Base-by-base conservation (phyloP, 2,797 vertebrate genomes). In the Rhynchonycteris naso region DNA sequence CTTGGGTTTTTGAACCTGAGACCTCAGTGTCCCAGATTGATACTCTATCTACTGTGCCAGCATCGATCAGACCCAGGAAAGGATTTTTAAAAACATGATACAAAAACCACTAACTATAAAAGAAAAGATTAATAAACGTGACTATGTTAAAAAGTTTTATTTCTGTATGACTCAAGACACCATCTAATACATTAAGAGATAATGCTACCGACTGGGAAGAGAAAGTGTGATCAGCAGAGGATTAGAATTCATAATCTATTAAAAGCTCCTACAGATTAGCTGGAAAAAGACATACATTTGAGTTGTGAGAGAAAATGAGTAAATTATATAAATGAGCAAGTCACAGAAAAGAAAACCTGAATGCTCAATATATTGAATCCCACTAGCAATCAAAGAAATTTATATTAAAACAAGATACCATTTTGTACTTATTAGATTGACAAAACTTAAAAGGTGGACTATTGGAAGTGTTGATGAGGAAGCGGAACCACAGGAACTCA, bases 391-490 rank as follows among this genome's bases (percentile, higher is more conserved):
- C 61, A 50, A 58, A 63, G 69, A 93, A 54, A 52, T 69, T 35
- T 59, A 59, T 68, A 19, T 87, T 82, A 88, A 89, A 92, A 66
- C 30, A 50, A 95, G 59, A 76, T 90, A 47, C 33, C 19, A 50
- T 85, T 82, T 87, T 69, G 38, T 89, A 30, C 63, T 71, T 50
- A 38, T 75, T 30, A 81, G 59, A 61, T 30, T 4, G 88, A 63
- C 79, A 89, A n/a, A 87, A 85, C 65, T 52, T 50, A 19, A 50
- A 85, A 86, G 38, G 14, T 78, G 72, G 47, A 52, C 47, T 63
- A 11, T 72, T 30, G 33, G 80, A 91, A 79, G 92, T 79, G 65
- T 68, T 56, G 63, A 65, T 72, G 79, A 80, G 88, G 71, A 93
- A 91, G 59, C 26, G 30, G 56, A 76, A 63, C 88, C 65, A 24